Conservation (phyloP, 2,888 invertebrate genomes). For the Heliconius hortense region DNA sequence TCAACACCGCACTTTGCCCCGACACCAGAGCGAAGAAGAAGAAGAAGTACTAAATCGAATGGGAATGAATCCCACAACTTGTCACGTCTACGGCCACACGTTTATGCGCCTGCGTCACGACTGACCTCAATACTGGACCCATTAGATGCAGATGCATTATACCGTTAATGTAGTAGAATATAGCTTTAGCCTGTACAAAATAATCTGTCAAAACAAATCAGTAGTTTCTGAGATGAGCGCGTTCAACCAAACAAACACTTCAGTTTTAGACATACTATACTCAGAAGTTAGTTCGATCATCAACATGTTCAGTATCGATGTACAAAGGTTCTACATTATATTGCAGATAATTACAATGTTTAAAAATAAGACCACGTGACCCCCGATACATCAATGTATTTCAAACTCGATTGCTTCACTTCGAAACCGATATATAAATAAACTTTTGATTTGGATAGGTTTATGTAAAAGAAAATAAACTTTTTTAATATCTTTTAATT, state of each 20-base stretch:
- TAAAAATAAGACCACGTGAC: slow-evolving; percentile 34
- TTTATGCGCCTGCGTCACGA: too few species aligned
- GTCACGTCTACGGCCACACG: too few species aligned
- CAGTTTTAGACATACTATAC: background rate
- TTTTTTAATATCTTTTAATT: too few species aligned
- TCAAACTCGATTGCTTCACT: slow-evolving; percentile 44
- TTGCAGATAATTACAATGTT: slow-evolving; percentile 30
- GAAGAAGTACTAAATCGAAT: too few species aligned
- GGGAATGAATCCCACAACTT: too few species aligned
- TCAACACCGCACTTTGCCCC: too few species aligned
- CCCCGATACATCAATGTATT: slow-evolving; percentile 45
- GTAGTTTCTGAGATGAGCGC: background rate
- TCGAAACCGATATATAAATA: slow-evolving; percentile 45
- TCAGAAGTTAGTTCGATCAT: background rate
- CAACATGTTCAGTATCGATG: background rate
- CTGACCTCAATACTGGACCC: too few species aligned
- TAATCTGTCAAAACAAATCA: background rate
- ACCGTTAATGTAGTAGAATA: too few species aligned
- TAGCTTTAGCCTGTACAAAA: background rate
- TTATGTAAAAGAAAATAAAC: slow-evolving; percentile 22
- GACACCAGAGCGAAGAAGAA: too few species aligned
- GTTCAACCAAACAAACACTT: background rate
- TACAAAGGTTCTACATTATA: slow-evolving; percentile 15
- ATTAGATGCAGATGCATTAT: too few species aligned
- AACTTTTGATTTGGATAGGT: slow-evolving; percentile 37